These are phyloP conservation scores for Addax nasomaculatus DNA, from an alignment of 2,113 vertebrate species.

Conservation along the genomic window DNA sequence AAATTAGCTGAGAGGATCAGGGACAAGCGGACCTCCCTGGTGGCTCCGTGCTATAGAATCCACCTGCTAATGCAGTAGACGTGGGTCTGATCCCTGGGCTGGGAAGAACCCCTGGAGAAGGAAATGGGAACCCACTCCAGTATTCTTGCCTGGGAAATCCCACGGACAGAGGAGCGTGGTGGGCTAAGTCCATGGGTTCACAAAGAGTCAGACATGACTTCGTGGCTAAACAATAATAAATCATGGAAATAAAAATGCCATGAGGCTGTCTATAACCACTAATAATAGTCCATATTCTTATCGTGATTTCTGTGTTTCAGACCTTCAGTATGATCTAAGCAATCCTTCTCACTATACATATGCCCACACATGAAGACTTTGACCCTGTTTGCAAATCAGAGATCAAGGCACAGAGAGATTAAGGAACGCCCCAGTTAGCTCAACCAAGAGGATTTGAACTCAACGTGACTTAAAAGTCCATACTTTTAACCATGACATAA, in stretches of 20 bases:
- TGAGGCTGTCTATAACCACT: not conserved
- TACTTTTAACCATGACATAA: not conserved
- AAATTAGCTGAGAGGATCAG: not conserved
- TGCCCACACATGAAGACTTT: not conserved
- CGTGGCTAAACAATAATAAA: not conserved
- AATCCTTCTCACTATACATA: too few species aligned
- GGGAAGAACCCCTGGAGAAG: not conserved
- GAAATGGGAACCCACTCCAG: not conserved
- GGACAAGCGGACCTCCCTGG: not conserved
- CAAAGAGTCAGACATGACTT: not conserved
- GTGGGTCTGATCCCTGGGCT: not conserved
- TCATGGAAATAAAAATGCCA: not conserved
- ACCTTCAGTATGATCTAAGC: not conserved
- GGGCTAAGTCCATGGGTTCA: not conserved
- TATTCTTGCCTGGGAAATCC: not conserved
- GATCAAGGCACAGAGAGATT: not conserved
- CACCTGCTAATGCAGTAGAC: not conserved
- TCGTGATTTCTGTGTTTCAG: not conserved
- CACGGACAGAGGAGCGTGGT: not conserved
- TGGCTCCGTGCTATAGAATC: not conserved
- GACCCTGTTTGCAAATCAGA: not conserved
- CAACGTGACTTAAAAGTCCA: not conserved
- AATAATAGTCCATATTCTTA: not conserved
- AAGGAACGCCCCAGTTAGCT: not conserved
- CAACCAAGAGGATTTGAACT: not conserved